A percentile compares a stretch with the other conserved stretches of the same genome.
Evolutionary conservation across 2,888 invertebrate species (phyloP).

Genomic region (Hydraecia micacea): DNA sequence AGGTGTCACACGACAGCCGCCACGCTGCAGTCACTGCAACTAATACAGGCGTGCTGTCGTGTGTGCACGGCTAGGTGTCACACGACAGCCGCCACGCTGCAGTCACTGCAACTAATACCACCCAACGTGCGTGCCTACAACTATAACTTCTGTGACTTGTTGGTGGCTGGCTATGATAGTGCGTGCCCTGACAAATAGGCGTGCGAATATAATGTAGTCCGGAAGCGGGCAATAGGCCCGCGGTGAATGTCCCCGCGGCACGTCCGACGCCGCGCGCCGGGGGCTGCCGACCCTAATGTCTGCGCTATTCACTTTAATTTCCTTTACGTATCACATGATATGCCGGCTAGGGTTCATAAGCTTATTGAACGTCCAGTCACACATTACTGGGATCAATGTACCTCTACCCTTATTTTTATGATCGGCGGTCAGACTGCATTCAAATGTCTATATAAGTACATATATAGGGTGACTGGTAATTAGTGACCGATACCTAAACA

Average conservation of each 20-base stretch:
- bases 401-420: conserved; percentile 21
- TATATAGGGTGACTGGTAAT: too few species aligned
- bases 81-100: neutral
- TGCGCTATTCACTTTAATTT: conserved; percentile 48
- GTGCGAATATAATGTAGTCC: conserved; percentile 47
- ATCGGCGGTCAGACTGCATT: conserved; percentile 22
- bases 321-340: conserved; percentile 50
- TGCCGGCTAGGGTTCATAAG: conserved; percentile 4
- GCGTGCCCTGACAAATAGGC: conserved; percentile 47
- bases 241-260: conserved; percentile 39
- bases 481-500: too few species aligned
- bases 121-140: neutral
- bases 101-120: too few species aligned
- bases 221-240: conserved; percentile 66
- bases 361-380: conserved; percentile 11
- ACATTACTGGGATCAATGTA: conserved; percentile 30
- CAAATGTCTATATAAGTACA: too few species aligned
- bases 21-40: too few species aligned
- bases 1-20: neutral
- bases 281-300: conserved; percentile 23
- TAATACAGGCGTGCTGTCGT: neutral
- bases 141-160: conserved; percentile 2
- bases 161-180: conserved; percentile 1
- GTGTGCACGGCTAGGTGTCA: too few species aligned
- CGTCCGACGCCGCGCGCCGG: conserved; percentile 15